Conservation (phyloP, 2,888 invertebrate genomes). For the Cephus spinipes region DNA sequence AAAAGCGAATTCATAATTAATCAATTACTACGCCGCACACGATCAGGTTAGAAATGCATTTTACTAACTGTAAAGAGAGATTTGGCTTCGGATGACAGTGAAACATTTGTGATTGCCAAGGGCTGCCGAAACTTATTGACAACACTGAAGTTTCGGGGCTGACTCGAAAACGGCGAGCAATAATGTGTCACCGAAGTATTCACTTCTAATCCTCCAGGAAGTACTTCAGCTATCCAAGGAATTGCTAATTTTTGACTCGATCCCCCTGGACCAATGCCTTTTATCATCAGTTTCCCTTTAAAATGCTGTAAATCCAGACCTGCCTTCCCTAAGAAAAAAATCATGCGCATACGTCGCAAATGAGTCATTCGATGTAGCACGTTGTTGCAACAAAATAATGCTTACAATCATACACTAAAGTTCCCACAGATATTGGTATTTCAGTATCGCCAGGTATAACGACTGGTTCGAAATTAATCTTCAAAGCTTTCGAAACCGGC, state of each 20-base stretch:
- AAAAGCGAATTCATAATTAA: conserved; percentile 10
- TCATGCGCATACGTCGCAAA: background rate
- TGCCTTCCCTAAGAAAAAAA: conserved; percentile 68
- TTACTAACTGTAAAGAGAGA: conserved; percentile 72
- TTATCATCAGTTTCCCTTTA: conserved; percentile 71
- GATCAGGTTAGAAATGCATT: background rate
- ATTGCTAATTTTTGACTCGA: conserved; percentile 69
- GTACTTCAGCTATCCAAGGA: conserved; percentile 74
- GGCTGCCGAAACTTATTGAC: conserved; percentile 81
- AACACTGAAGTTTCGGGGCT: conserved; percentile 71
- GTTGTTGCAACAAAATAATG: conserved; percentile 27
- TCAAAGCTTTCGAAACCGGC: conserved; percentile 75
- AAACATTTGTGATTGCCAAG: conserved; percentile 79
- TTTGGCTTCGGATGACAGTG: conserved; percentile 73
- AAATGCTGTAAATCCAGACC: conserved; percentile 70
- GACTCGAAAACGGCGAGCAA: conserved; percentile 59
- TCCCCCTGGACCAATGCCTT: conserved; percentile 61
- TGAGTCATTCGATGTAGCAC: background rate
- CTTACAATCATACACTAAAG: conserved; percentile 79
- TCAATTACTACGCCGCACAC: background rate
- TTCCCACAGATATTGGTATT: conserved; percentile 74
- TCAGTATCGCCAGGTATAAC: conserved; percentile 75
- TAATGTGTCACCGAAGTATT: conserved; percentile 70
- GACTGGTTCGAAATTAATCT: conserved; percentile 75
- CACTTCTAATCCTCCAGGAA: conserved; percentile 72